Evolutionary conservation across 2,888 invertebrate species (phyloP), one percentile per base, ranked within the genome.

Genomic region (Biston betularia): DNA sequence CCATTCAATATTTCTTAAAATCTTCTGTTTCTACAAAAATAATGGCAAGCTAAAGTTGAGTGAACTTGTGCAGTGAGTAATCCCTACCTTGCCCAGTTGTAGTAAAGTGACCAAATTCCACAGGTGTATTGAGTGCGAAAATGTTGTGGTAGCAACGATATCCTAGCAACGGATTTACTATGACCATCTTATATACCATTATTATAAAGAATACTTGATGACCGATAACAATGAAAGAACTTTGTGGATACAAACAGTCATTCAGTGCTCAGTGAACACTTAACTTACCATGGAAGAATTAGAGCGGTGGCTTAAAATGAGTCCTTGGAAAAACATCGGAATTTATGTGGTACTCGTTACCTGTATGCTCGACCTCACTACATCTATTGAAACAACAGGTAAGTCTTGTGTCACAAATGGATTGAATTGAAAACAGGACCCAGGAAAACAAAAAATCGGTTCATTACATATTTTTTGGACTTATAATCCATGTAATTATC

Each of bases 291-390:
- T 92, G 92, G 92, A 93, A 89, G 92, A 92, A 85, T 79, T 90
- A 72, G 92, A 92, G 80, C 87, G 90, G 85, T 88, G 86, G 85
- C 81, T 76, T 84, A 91, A 89, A 75, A 93, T 93, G 93, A 77
- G 76, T 84, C 73, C 79, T 70, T 79, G 75, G 73, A 86, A 81
- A 79, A 76, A 82, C 76, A 79, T 71, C 79, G 78, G 83, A 73
- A 76, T 79, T 74, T 79, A 83, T 67, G 61, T 88, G 53, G 70
- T 89, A 72, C 73, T 87, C 34, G 69, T 72, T 15, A 58, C 60
- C 40, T 60, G 68, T 57, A 44, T 72, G 42, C 65, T 79, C 63
- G 76, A 81, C 69, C 70, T 79, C 59, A 74, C 82, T 70, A 71
- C 82, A 63, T 78, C 87, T 69, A 78, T 84, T 71, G 89, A 92